Conservation (phyloP, 2,113 vertebrate genomes). For the Sphaerodactylus townsendi region DNA sequence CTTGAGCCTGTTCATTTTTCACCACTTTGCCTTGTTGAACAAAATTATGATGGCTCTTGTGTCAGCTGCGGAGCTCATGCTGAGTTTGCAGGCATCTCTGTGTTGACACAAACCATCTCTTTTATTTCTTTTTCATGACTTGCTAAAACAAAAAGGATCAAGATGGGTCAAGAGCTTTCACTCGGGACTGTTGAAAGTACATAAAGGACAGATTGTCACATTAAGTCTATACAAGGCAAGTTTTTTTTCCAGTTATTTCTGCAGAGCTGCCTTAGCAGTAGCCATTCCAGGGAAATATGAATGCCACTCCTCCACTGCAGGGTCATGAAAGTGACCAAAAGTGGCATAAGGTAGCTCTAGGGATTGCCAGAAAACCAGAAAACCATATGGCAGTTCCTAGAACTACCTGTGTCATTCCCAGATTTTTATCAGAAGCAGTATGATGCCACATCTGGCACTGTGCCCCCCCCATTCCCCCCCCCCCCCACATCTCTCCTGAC, state of each 20-base stretch:
- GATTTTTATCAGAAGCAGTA: no score
- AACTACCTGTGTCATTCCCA: no score
- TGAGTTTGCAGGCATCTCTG: background rate
- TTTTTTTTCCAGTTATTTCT: background rate
- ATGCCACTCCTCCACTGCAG: no score
- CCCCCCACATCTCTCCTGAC: no score
- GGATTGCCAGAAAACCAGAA: no score
- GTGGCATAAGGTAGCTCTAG: no score
- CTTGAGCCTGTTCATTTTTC: background rate
- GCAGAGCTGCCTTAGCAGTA: no score
- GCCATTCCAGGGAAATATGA: background rate
- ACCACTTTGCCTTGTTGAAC: background rate
- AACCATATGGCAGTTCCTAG: background rate
- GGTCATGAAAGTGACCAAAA: no score
- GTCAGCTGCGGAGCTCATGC: background rate
- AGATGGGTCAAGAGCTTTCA: background rate
- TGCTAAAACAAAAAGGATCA: constrained; percentile 5
- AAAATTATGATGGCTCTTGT: background rate
- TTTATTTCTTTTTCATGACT: background rate
- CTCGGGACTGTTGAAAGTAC: background rate
- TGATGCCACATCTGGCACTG: no score
- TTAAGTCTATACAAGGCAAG: background rate
- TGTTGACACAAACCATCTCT: background rate
- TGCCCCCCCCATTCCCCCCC: no score
- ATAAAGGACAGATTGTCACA: background rate